phyloP scores from a whole-genome alignment of 2,113 vertebrate genomes.

The Urocitellus parryii region DNA sequence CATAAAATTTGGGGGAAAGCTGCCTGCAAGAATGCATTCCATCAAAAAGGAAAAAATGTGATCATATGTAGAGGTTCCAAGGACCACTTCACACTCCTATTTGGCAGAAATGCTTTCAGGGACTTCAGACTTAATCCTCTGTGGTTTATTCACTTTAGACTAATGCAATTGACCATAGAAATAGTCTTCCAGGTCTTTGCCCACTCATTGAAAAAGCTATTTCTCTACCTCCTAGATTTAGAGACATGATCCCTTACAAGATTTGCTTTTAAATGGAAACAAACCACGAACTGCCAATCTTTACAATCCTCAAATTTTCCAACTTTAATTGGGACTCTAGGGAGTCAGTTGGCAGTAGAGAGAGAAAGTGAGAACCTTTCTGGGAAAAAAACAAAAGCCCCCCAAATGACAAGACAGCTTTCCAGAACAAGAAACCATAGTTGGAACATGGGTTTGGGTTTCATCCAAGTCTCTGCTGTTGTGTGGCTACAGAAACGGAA shows the following conservation, averaged over 20 bases:
- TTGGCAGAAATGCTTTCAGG: not conserved
- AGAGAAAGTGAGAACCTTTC: conserved; percentile 54
- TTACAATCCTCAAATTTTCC: conserved; percentile 53
- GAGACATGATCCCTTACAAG: not conserved
- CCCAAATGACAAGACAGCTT: conserved; percentile 53
- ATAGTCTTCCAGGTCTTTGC: not conserved
- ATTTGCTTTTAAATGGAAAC: conserved; percentile 53
- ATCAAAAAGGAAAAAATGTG: not conserved
- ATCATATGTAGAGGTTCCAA: conserved; percentile 15
- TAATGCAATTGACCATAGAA: not conserved
- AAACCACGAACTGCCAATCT: conserved; percentile 47
- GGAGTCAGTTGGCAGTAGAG: conserved; percentile 44
- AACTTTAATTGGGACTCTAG: conserved; percentile 53
- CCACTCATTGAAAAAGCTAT: not conserved
- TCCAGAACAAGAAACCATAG: conserved; percentile 58
- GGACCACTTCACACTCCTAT: not conserved
- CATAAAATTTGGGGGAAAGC: not conserved
- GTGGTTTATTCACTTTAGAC: conserved; percentile 9
- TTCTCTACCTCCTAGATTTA: conserved; percentile 28
- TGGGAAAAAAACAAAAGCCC: not conserved
- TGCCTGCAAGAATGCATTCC: not conserved
- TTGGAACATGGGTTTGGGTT: conserved; percentile 51
- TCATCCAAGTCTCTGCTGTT: conserved; percentile 46
- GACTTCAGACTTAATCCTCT: not conserved
- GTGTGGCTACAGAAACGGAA: conserved; percentile 58